These are phyloP conservation scores for Vanessa atalanta DNA, from an alignment of 1,140 invertebrate species.

Conservation along the genomic window DNA sequence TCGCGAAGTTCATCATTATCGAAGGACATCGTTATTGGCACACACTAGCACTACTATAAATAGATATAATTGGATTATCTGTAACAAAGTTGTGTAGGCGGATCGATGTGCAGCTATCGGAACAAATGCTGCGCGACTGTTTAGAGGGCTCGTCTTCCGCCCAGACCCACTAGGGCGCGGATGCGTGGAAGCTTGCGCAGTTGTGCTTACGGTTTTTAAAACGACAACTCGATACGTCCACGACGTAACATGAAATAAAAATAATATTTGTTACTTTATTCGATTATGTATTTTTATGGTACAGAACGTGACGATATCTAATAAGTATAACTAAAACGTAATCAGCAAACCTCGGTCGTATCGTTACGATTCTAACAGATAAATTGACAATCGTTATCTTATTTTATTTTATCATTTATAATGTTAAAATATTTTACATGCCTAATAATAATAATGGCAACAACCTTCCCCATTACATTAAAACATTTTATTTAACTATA, in stretches of 20 bases:
- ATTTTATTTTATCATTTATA: too few relatives aligned
- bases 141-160: constrained; percentile 50
- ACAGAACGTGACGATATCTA: neutral
- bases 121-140: constrained; percentile 57
- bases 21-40: constrained; percentile 68
- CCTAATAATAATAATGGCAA: too few relatives aligned
- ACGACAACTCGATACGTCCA: neutral
- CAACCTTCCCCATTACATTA: too few relatives aligned
- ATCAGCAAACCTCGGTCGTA: neutral
- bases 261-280: neutral
- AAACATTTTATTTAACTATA: too few relatives aligned
- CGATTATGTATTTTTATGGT: neutral
- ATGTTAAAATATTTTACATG: too few relatives aligned
- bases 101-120: constrained; percentile 62
- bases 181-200: constrained; percentile 61
- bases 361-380: too few relatives aligned
- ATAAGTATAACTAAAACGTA: neutral
- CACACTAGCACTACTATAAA: constrained; percentile 51
- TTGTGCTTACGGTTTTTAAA: neutral
- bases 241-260: neutral
- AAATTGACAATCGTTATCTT: too few relatives aligned
- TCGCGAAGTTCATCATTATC: constrained; percentile 75
- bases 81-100: constrained; percentile 45
- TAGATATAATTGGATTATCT: constrained; percentile 45
- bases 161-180: constrained; percentile 56